Percentiles rank a stretch among this genome's conserved stretches.
Evolutionary conservation across 2,113 vertebrate genomes (phyloP).

Genomic region (Anhinga rufa): DNA sequence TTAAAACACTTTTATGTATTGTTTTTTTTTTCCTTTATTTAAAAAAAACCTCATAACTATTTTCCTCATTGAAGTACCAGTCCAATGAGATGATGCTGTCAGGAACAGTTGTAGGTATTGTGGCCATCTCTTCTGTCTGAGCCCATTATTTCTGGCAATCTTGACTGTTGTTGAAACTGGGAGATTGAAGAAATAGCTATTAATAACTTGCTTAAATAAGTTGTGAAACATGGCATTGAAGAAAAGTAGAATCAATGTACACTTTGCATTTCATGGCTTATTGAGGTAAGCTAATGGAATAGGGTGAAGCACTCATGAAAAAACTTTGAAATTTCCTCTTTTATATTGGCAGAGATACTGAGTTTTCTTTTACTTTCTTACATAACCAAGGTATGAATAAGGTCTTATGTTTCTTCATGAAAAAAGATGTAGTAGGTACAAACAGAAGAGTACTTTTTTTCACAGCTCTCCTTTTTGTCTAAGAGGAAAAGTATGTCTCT

Average conservation of each 20-base stretch:
- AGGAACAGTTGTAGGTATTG: neutral
- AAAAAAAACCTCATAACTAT: neutral
- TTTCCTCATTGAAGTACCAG: neutral
- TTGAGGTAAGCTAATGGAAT: neutral
- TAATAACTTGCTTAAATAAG: neutral
- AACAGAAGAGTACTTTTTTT: neutral
- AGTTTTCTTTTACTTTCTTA: neutral
- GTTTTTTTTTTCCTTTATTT: neutral
- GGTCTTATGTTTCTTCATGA: neutral
- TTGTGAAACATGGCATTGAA: neutral
- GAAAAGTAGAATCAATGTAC: neutral
- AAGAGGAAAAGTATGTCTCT: neutral
- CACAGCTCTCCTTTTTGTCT: neutral
- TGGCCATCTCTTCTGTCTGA: neutral
- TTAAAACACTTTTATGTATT: neutral
- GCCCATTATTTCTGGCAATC: neutral
- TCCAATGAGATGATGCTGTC: neutral
- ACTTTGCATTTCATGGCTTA: neutral
- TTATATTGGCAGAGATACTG: neutral
- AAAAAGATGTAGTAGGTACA: neutral
- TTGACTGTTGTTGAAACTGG: neutral
- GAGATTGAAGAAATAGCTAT: neutral
- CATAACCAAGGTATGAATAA: neutral
- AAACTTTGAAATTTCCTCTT: neutral
- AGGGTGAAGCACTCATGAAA: neutral